These are phyloP conservation scores for Cynaeus angustus DNA, from an alignment of 2,888 invertebrate genomes.

Conservation along the genomic window DNA sequence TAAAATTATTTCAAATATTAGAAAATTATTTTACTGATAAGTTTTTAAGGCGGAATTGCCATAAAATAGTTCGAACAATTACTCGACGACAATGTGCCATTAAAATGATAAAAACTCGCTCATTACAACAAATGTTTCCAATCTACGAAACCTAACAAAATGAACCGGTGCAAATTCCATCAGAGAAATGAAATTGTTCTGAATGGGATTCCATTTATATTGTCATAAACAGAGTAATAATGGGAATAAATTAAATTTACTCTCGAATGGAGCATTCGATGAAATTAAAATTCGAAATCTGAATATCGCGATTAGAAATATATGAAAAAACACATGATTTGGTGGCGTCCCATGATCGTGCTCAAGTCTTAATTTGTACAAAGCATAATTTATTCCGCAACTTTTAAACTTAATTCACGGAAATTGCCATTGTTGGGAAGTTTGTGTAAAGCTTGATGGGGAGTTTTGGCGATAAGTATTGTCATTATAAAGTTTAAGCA, in stretches of 20 bases:
- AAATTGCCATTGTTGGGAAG: conserved; percentile 46
- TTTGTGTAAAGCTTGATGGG: conserved; percentile 44
- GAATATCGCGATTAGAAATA: conserved; percentile 1
- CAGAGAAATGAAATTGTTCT: conserved; percentile 8
- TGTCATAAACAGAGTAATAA: neutral
- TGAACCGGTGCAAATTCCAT: neutral
- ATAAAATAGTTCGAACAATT: no score
- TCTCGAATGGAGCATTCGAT: neutral
- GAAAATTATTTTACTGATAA: no score
- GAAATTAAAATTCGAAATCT: neutral
- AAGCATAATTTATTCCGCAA: conserved; percentile 44
- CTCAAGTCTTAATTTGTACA: conserved; percentile 22
- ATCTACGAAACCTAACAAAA: neutral
- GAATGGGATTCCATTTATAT: conserved; percentile 6
- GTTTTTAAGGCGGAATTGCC: no score
- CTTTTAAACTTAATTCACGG: conserved; percentile 42
- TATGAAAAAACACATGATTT: conserved; percentile 18
- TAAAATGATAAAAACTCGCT: no score
- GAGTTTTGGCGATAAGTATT: conserved; percentile 47
- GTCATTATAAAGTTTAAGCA: conserved; percentile 45
- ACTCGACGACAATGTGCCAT: no score
- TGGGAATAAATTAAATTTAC: conserved; percentile 13
- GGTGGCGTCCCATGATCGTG: neutral
- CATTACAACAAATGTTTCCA: no score
- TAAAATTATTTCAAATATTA: no score